Conservation (phyloP, 2,888 invertebrate genomes). For the Apomyelois bistriatella region DNA sequence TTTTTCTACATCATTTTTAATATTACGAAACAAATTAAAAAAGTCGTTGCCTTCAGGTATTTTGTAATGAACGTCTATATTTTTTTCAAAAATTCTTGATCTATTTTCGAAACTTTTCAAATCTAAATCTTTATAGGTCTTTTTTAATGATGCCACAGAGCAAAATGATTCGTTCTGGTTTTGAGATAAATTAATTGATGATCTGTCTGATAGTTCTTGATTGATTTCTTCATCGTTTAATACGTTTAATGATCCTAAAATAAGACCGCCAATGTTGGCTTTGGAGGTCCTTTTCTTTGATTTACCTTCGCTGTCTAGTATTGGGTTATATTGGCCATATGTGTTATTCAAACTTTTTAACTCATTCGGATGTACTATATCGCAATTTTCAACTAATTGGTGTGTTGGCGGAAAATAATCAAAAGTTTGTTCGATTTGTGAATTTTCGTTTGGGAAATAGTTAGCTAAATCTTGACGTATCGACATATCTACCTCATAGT, state of each 20-base stretch:
- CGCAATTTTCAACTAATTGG: neutral
- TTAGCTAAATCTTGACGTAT: neutral
- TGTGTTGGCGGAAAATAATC: neutral
- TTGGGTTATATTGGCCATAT: neutral
- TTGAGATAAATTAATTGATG: slow-evolving; percentile 20
- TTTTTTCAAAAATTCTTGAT: neutral
- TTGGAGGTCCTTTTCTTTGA: neutral
- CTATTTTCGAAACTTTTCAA: slow-evolving; percentile 40
- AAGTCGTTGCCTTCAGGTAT: slow-evolving; percentile 42
- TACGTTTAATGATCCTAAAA: slow-evolving; percentile 50
- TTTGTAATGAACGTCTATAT: slow-evolving; percentile 23
- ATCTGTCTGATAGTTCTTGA: slow-evolving; percentile 6
- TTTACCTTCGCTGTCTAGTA: neutral
- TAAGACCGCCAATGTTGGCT: slow-evolving; percentile 35
- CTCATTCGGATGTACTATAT: neutral
- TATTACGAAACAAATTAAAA: slow-evolving; percentile 39
- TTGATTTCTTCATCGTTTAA: slow-evolving; percentile 42
- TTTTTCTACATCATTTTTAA: slow-evolving; percentile 18
- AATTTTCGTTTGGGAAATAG: neutral
- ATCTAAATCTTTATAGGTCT: slow-evolving; percentile 59
- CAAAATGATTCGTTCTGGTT: slow-evolving; percentile 35
- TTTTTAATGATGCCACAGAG: slow-evolving; percentile 47
- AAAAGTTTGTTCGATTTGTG: neutral
- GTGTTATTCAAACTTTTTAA: neutral
- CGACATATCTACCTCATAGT: neutral